Conservation (phyloP, 2,888 invertebrate genomes). For the Cheilosia grossa region DNA sequence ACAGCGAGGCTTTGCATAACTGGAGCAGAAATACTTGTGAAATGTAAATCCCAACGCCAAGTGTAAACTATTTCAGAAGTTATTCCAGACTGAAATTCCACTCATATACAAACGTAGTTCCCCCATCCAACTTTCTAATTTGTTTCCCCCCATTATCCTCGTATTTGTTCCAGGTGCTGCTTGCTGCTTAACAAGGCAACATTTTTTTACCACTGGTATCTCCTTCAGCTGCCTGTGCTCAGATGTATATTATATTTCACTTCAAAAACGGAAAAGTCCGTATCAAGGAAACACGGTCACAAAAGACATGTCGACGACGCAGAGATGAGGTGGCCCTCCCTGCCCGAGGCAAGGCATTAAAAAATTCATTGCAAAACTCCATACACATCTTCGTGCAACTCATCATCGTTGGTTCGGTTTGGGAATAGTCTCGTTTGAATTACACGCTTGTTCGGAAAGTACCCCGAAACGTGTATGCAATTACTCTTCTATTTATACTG, state of each 20-base stretch:
- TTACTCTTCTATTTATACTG: slow-evolving; percentile 73
- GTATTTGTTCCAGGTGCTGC: slow-evolving; percentile 19
- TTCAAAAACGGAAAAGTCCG: slow-evolving; percentile 18
- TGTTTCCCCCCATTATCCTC: not conserved
- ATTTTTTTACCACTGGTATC: not conserved
- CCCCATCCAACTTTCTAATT: slow-evolving; percentile 1
- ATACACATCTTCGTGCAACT: not conserved
- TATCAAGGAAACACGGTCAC: slow-evolving; percentile 27
- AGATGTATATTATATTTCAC: slow-evolving; percentile 41
- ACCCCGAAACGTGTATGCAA: slow-evolving; percentile 67
- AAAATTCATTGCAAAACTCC: slow-evolving; percentile 42
- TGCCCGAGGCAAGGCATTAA: slow-evolving; percentile 7
- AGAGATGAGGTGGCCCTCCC: slow-evolving; percentile 9
- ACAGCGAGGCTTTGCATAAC: not conserved
- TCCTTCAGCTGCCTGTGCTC: not conserved
- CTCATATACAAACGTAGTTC: too few species aligned
- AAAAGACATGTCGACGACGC: slow-evolving; percentile 40
- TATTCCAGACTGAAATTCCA: slow-evolving; percentile 11
- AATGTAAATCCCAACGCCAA: slow-evolving; percentile 30
- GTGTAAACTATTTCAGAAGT: slow-evolving; percentile 23
- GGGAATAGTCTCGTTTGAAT: slow-evolving; percentile 26
- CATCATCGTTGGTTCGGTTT: not conserved
- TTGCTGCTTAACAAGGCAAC: slow-evolving; percentile 15
- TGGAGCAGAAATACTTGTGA: not conserved
- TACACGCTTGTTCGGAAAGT: slow-evolving; percentile 59